Conservation (phyloP, 1,140 invertebrate species). For the Lepidurus packardi region DNA sequence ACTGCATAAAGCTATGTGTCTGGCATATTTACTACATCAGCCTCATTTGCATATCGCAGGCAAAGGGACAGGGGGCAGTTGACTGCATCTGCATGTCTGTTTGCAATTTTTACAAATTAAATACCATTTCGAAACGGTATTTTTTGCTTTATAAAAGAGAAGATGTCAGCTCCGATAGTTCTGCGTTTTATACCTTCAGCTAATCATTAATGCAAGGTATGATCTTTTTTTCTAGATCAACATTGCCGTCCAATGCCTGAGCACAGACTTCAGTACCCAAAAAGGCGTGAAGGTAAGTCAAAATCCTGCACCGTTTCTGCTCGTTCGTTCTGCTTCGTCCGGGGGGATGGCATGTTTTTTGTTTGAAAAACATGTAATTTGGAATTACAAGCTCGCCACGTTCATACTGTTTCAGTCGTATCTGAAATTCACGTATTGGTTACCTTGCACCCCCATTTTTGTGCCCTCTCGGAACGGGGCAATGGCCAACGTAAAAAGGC, state of each 20-base stretch:
- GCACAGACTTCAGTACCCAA: slow-evolving; percentile 99
- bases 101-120: not conserved
- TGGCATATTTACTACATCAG: not conserved
- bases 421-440: too few relatives aligned
- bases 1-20: slow-evolving; percentile 12
- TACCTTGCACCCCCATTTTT: too few relatives aligned
- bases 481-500: not conserved
- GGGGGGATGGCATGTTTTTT: too few relatives aligned
- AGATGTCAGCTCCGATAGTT: not conserved
- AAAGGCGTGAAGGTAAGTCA: slow-evolving; percentile 91
- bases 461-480: too few relatives aligned
- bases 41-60: slow-evolving; percentile 14
- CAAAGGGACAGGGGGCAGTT: slow-evolving; percentile 12
- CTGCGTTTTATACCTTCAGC: not conserved
- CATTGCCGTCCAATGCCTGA: slow-evolving; percentile 96
- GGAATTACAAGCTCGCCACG: too few relatives aligned
- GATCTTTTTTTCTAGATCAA: slow-evolving; percentile 72
- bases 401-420: too few relatives aligned
- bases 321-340: not conserved
- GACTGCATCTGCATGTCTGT: not conserved
- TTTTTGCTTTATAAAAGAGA: not conserved
- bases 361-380: too few relatives aligned
- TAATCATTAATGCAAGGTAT: slow-evolving; percentile 9
- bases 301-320: not conserved
- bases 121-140: not conserved